Conservation (phyloP, 2,113 vertebrate species). For the Alethe castanea region DNA sequence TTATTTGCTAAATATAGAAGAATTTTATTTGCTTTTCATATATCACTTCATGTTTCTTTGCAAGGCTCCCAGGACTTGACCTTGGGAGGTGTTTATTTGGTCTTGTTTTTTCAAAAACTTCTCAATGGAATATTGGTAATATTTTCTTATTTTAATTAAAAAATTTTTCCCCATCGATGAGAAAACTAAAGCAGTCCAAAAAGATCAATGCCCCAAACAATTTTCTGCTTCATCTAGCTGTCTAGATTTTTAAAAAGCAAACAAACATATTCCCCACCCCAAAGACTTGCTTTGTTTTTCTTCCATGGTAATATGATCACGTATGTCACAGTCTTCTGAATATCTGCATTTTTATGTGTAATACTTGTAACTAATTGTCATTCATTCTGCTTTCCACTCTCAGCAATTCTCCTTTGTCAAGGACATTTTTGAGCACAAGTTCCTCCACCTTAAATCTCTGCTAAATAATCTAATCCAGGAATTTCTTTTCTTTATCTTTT, state of each 20-base stretch:
- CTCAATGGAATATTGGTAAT: conserved; percentile 32
- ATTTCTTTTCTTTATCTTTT: background rate
- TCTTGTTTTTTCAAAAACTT: background rate
- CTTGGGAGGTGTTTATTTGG: background rate
- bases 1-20: background rate
- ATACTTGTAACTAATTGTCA: background rate
- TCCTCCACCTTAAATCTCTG: background rate
- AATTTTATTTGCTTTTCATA: background rate
- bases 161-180: background rate
- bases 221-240: conserved; percentile 69
- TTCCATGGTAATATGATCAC: background rate
- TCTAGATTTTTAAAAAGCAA: conserved; percentile 42
- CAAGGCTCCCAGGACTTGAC: background rate
- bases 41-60: background rate
- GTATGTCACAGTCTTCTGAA: background rate
- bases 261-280: background rate
- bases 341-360: background rate
- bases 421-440: background rate
- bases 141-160: conserved; percentile 25
- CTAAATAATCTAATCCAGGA: background rate
- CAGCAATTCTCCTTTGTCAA: background rate
- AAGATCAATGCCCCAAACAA: background rate
- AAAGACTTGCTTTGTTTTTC: background rate
- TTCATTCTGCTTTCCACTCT: background rate
- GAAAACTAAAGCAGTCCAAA: conserved; percentile 36